Evolutionary conservation across 2,888 invertebrate genomes (phyloP).

Genomic region (Amphipyra berbera): DNA sequence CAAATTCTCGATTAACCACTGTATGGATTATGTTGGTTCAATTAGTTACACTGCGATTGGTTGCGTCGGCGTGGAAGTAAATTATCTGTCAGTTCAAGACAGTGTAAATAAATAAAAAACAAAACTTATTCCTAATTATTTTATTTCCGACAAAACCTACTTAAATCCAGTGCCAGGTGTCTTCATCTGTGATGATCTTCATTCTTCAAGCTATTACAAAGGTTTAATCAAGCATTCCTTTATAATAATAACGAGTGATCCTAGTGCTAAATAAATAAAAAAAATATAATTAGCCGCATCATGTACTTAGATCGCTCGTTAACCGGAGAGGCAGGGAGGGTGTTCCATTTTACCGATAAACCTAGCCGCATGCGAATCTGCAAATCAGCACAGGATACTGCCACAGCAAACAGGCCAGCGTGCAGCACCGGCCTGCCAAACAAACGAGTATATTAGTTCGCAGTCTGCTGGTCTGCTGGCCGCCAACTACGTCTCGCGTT

Average conservation of each 20-base stretch:
- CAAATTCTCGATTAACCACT: too few species aligned
- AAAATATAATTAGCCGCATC: conserved; percentile 39
- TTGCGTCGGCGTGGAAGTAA: too few species aligned
- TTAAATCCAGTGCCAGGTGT: conserved; percentile 68
- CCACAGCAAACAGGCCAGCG: conserved; percentile 89
- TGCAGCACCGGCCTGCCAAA: conserved; percentile 90
- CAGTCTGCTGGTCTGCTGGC: conserved; percentile 70
- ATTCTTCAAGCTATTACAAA: conserved; percentile 37
- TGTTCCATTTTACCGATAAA: conserved; percentile 75
- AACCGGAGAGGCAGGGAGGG: conserved; percentile 77
- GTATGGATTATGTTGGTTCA: too few species aligned
- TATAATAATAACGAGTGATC: conserved; percentile 29
- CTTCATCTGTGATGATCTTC: conserved; percentile 60
- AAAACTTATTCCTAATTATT: conserved; percentile 60
- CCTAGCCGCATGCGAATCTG: conserved; percentile 83
- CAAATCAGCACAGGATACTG: conserved; percentile 88
- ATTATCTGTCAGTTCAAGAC: too few species aligned
- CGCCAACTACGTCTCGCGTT: conserved; percentile 58
- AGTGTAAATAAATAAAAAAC: conserved; percentile 8
- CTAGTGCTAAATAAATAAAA: conserved; percentile 56
- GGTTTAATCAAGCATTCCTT: conserved; percentile 32
- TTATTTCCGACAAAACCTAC: conserved; percentile 75
- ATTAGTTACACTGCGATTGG: too few species aligned
- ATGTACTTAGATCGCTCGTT: conserved; percentile 62
- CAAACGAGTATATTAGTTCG: conserved; percentile 84